These are phyloP conservation scores for Gerris lacustris DNA, from an alignment of 2,888 invertebrate species.

Conservation along the genomic window DNA sequence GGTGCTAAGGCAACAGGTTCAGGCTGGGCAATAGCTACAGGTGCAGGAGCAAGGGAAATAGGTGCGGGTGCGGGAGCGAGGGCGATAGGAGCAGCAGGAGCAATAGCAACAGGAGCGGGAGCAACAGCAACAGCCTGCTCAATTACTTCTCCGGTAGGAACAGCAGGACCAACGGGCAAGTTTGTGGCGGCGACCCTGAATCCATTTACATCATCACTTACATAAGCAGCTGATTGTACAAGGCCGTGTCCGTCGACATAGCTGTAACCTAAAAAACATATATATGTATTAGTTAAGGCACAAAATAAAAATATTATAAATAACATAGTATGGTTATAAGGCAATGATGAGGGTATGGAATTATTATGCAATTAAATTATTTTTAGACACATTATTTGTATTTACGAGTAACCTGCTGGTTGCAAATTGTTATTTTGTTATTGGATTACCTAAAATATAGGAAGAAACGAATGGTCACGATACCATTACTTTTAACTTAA, in stretches of 20 bases:
- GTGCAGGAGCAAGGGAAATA: slow-evolving; percentile 24
- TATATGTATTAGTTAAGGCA: background rate
- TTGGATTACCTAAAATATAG: no score
- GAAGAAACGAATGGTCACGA: no score
- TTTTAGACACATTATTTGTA: no score
- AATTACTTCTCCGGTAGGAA: slow-evolving; percentile 10
- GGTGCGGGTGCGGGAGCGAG: slow-evolving; percentile 29
- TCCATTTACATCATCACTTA: slow-evolving; percentile 49
- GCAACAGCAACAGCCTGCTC: slow-evolving; percentile 12
- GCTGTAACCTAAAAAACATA: slow-evolving; percentile 42
- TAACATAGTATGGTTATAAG: no score
- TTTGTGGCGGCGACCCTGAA: slow-evolving; percentile 54
- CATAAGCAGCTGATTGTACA: slow-evolving; percentile 51
- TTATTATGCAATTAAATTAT: no score
- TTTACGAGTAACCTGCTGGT: no score
- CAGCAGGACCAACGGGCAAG: slow-evolving; percentile 38
- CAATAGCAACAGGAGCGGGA: slow-evolving; percentile 8
- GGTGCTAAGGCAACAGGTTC: slow-evolving; percentile 28
- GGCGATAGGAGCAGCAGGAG: slow-evolving; percentile 32
- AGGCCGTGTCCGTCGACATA: slow-evolving; percentile 55
- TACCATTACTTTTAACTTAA: no score
- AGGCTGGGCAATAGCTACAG: slow-evolving; percentile 23
- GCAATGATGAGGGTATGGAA: no score
- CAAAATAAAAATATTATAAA: no score
- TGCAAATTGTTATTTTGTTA: no score